Evolutionary conservation across 2,797 vertebrate species (phyloP).

Genomic region (Stomatorhinus walkeri): DNA sequence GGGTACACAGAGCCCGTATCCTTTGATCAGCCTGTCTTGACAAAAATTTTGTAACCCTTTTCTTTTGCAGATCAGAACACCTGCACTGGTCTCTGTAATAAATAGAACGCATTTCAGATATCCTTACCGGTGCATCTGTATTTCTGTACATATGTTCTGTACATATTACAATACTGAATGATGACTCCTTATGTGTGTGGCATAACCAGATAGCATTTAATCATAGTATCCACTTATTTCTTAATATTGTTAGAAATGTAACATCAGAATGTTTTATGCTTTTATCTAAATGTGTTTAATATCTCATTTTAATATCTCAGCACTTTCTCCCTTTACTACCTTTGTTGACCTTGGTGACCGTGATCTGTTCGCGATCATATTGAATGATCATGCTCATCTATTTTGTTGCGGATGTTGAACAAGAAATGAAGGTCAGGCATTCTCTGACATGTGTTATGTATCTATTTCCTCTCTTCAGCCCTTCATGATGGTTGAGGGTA

Average conservation of each 20-base stretch:
- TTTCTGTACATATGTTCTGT: background rate
- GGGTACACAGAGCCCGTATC: constrained; percentile 12
- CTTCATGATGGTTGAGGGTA: constrained; percentile 51
- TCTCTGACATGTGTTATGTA: constrained; percentile 54
- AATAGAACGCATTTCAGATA: background rate
- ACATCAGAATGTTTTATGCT: background rate
- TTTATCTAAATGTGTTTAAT: background rate
- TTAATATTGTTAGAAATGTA: background rate
- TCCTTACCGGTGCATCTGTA: background rate
- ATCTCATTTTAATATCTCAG: background rate
- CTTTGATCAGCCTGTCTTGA: constrained; percentile 17
- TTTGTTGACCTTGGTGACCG: constrained; percentile 45
- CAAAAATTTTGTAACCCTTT: constrained; percentile 10
- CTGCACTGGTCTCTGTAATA: background rate
- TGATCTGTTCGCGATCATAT: constrained; percentile 47
- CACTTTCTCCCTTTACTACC: constrained; percentile 22
- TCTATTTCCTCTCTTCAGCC: constrained; percentile 57
- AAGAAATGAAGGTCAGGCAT: constrained; percentile 47
- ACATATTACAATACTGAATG: background rate
- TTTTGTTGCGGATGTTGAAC: constrained; percentile 47
- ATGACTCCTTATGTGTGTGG: background rate
- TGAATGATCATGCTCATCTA: constrained; percentile 40
- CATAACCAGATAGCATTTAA: background rate
- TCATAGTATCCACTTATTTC: background rate
- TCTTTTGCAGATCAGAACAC: constrained; percentile 7